Conservation (phyloP, 2,888 invertebrate species). For the Drosophila greeni region DNA sequence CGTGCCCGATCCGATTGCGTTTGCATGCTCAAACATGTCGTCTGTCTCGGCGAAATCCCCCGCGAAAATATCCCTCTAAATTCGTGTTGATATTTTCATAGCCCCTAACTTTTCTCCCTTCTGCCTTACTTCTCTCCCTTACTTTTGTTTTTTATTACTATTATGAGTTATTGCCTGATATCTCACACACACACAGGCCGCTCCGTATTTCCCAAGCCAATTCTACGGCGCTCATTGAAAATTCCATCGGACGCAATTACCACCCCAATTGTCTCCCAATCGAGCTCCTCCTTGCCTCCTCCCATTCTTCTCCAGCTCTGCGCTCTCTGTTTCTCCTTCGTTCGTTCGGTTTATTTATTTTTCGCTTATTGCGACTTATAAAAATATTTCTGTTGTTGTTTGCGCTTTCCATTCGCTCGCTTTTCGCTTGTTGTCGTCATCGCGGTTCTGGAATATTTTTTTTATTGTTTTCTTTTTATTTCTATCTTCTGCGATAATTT, state of each 20-base stretch:
- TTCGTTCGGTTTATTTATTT: conserved; percentile 51
- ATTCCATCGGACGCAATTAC: conserved; percentile 49
- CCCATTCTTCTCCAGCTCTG: conserved; percentile 4
- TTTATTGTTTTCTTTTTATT: conserved; percentile 16
- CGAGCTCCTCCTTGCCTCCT: conserved; percentile 24
- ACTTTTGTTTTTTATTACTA: conserved; percentile 26
- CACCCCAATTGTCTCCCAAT: conserved; percentile 51
- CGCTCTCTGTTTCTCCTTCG: conserved; percentile 29
- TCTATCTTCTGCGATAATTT: conserved; percentile 18
- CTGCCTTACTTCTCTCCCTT: conserved; percentile 18
- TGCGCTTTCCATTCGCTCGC: conserved; percentile 27
- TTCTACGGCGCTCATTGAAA: conserved; percentile 36
- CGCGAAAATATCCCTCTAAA: conserved; percentile 3
- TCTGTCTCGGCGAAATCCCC: conserved; percentile 13
- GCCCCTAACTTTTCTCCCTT: conserved; percentile 1
- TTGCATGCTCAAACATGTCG: conserved; percentile 30
- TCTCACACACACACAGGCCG: conserved; percentile 16
- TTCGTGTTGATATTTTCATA: conserved; percentile 29
- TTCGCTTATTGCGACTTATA: conserved; percentile 72
- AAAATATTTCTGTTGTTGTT: conserved; percentile 51
- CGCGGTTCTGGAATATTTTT: conserved; percentile 25
- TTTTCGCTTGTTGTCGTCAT: conserved; percentile 37
- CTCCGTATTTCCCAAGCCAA: conserved; percentile 11
- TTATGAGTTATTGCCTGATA: conserved; percentile 45
- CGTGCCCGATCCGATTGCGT: conserved; percentile 21